These are phyloP conservation scores for Coenonympha arcania DNA, from an alignment of 2,888 invertebrate genomes.

Conservation along the genomic window DNA sequence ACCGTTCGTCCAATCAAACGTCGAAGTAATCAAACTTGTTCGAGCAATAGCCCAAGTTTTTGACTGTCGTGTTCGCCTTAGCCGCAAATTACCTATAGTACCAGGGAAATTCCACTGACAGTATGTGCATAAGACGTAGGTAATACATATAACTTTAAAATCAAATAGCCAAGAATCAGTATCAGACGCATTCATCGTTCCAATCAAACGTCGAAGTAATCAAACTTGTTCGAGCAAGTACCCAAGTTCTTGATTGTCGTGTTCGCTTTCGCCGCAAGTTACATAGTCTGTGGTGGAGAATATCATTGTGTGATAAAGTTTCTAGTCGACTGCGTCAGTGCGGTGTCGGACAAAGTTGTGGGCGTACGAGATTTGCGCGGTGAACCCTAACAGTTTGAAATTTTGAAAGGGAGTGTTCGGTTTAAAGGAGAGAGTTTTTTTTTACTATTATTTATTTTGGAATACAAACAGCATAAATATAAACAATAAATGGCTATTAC, in stretches of 20 bases:
- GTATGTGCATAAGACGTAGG: too few species aligned
- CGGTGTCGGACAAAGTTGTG: background rate
- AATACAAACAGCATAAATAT: too few species aligned
- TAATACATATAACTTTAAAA: too few species aligned
- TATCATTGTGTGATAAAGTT: conserved; percentile 12
- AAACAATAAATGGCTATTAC: too few species aligned
- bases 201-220: conserved; percentile 10
- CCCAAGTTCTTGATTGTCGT: conserved; percentile 13
- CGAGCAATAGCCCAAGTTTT: conserved; percentile 6
- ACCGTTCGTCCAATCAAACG: background rate
- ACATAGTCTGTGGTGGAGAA: too few species aligned
- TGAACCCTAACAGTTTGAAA: background rate
- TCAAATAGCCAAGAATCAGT: too few species aligned
- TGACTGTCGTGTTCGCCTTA: conserved; percentile 17
- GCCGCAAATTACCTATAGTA: too few species aligned
- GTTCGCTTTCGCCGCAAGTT: conserved; percentile 9
- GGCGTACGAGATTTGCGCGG: background rate
- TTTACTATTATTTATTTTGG: too few species aligned
- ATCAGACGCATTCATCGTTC: background rate
- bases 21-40: conserved; percentile 13
- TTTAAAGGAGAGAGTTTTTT: too few species aligned
- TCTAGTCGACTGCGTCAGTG: background rate
- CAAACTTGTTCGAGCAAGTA: conserved; percentile 9
- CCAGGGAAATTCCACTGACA: too few species aligned
- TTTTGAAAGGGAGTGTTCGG: background rate